Conservation (phyloP, 2,797 vertebrate genomes). For the Xenops minutus region DNA sequence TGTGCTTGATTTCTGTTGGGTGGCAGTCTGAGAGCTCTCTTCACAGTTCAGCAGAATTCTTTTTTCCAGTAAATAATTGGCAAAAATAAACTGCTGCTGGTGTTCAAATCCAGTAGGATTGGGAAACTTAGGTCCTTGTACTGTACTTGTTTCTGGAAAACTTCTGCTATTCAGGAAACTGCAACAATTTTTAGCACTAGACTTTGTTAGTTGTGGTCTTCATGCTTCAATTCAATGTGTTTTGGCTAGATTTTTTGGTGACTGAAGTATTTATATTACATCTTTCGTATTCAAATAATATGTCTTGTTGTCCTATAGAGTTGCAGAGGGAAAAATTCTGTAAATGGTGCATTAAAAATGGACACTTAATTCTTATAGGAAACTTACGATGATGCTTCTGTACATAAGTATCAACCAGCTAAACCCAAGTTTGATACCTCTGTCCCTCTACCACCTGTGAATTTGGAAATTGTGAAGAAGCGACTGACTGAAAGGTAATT, state of each 20-base stretch:
- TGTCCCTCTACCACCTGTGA: conserved; percentile 78
- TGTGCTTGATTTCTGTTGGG: not conserved
- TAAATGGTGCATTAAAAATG: not conserved
- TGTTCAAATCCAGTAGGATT: not conserved
- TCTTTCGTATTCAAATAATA: not conserved
- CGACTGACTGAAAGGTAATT: conserved; percentile 84
- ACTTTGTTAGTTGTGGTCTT: not conserved
- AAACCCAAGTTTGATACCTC: conserved; percentile 77
- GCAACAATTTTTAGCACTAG: not conserved
- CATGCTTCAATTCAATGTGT: not conserved
- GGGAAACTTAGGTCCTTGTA: not conserved
- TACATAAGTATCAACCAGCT: not conserved
- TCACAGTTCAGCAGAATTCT: not conserved
- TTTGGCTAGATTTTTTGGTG: not conserved
- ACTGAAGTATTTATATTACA: not conserved
- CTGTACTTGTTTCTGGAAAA: not conserved
- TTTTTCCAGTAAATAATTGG: not conserved
- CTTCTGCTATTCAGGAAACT: not conserved
- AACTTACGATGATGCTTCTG: not conserved
- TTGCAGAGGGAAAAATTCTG: not conserved
- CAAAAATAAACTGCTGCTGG: not conserved
- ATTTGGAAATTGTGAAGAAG: conserved; percentile 84
- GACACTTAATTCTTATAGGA: conserved; percentile 46
- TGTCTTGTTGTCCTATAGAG: rapidly evolving
- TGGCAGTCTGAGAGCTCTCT: not conserved